Conservation (phyloP, 1,140 invertebrate species). For the Cephus cinctus region DNA sequence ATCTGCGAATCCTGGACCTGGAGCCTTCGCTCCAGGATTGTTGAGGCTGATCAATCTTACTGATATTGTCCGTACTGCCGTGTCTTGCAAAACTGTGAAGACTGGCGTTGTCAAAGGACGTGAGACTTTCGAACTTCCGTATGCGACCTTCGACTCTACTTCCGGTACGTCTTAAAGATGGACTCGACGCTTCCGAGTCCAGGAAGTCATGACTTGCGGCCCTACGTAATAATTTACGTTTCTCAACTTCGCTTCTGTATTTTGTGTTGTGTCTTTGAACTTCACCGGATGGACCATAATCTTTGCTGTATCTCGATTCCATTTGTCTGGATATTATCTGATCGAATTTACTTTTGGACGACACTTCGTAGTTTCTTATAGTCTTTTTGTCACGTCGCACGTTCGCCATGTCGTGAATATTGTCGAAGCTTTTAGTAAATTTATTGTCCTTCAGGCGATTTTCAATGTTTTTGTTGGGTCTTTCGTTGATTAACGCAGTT, state of each 20-base stretch:
- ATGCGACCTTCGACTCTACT: conserved; percentile 42
- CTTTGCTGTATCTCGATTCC: background rate
- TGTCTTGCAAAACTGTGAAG: conserved; percentile 24
- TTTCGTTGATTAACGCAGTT: background rate
- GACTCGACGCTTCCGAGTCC: conserved; percentile 38
- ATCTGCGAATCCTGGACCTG: conserved; percentile 33
- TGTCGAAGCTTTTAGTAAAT: conserved; percentile 54
- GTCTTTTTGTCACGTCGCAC: conserved; percentile 30
- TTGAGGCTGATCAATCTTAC: too few relatives aligned
- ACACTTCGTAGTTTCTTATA: conserved; percentile 32
- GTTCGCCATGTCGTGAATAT: conserved; percentile 51
- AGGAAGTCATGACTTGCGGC: conserved; percentile 30
- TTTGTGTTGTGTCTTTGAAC: conserved; percentile 22
- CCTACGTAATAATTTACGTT: conserved; percentile 27
- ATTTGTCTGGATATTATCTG: background rate
- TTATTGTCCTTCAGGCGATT: background rate
- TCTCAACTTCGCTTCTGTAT: conserved; percentile 33
- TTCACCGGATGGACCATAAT: conserved; percentile 30
- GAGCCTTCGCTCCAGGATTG: conserved; percentile 6
- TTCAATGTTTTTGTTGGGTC: background rate
- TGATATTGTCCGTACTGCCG: background rate
- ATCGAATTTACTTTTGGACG: conserved; percentile 18
- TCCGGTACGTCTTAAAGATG: conserved; percentile 53
- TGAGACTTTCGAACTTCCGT: conserved; percentile 49
- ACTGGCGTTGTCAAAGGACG: conserved; percentile 41